Evolutionary conservation across 2,888 invertebrate genomes (phyloP).

Genomic region (Acronicta psi): DNA sequence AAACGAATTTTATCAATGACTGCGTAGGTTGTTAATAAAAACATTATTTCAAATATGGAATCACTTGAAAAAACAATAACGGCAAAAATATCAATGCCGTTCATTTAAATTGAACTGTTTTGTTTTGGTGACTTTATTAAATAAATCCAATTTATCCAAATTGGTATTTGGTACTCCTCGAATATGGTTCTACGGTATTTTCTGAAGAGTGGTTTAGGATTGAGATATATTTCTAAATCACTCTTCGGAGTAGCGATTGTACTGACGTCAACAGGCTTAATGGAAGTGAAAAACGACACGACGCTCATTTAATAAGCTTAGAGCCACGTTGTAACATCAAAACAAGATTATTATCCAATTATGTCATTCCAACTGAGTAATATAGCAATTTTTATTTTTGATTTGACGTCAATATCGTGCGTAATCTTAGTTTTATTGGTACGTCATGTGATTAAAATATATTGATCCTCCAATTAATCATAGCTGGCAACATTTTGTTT

Average conservation of each 20-base stretch:
- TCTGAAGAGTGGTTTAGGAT: slow-evolving; percentile 12
- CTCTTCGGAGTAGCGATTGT: slow-evolving; percentile 18
- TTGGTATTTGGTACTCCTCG: too few relatives aligned
- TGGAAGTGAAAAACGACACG: slow-evolving; percentile 35
- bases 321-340: slow-evolving; percentile 27
- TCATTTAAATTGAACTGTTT: slow-evolving; percentile 15
- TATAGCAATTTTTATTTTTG: slow-evolving; percentile 30
- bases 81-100: too few relatives aligned
- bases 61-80: slow-evolving; percentile 13
- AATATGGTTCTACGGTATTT: not conserved
- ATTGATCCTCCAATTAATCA: slow-evolving; percentile 6
- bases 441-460: slow-evolving; percentile 3
- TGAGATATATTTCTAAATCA: too few relatives aligned
- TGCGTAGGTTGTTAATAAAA: not conserved
- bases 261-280: slow-evolving; percentile 47
- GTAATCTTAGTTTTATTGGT: slow-evolving; percentile 20
- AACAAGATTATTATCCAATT: slow-evolving; percentile 53
- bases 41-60: slow-evolving; percentile 3
- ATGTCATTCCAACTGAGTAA: slow-evolving; percentile 23
- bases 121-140: too few relatives aligned
- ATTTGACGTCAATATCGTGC: slow-evolving; percentile 27
- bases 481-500: not conserved
- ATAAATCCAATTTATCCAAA: too few relatives aligned
- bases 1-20: not conserved
- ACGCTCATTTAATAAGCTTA: slow-evolving; percentile 41